phyloP scores from a whole-genome alignment of 2,113 vertebrate species.

The Ictalurus furcatus region DNA sequence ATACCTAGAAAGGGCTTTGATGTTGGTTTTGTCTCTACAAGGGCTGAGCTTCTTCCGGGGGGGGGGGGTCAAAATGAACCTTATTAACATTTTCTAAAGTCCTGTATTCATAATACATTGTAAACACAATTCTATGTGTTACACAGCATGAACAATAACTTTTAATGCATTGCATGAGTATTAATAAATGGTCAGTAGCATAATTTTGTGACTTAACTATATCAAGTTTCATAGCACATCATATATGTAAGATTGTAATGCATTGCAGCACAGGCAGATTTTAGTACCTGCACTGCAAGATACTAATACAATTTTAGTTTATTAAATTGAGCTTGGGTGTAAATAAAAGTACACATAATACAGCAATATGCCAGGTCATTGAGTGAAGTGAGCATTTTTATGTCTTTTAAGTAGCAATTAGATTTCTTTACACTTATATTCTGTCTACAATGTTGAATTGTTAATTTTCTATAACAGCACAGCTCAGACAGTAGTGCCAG shows the following conservation, averaged over 20 bases:
- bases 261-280: neutral
- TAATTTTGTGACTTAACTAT: neutral
- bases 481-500: neutral
- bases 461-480: neutral
- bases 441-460: neutral
- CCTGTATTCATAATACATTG: neutral
- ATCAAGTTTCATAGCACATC: neutral
- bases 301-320: neutral
- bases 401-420: neutral
- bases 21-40: constrained; percentile 46
- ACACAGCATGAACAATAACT: neutral
- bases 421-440: neutral
- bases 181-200: neutral
- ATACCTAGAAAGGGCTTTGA: constrained; percentile 68
- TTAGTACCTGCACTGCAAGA: neutral
- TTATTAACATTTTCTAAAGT: neutral
- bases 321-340: neutral
- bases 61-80: neutral
- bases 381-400: neutral
- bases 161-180: neutral
- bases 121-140: neutral
- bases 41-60: too few species aligned
- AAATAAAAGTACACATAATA: neutral
- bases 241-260: neutral
- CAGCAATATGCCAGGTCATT: neutral